Base-by-base conservation (phyloP, 1,140 invertebrate genomes). In the Saxidomus purpurata region DNA sequence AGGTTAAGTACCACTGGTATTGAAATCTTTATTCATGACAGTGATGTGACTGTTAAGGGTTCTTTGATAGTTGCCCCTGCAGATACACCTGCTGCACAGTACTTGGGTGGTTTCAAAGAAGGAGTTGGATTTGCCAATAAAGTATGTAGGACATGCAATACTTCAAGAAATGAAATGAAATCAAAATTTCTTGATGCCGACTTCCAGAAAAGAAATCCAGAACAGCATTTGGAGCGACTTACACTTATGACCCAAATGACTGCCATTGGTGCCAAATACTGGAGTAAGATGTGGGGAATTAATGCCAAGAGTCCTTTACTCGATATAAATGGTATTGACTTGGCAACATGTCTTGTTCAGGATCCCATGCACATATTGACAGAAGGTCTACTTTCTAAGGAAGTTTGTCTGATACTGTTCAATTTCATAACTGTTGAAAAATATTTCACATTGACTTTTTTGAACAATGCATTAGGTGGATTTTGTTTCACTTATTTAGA, bases 311-410 rank as follows among this genome's bases (percentile, higher is more conserved):
- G 83, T 55, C 8, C 28, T n/a, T 76, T 86, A 25, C 36, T 52
- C 8, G 25, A 34, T 55, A 71, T 86, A 19, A 25, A 0, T 31
- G 25, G 38, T 38, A 52, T 86, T 74, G 67, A 86, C n/a, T 55
- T 86, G 22, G 52, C 63, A 40, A 3, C 31, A 13, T 67, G 69
- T 76, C 69, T 71, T 22, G 83, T 52, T 28, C 63, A 86, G 19
- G 83, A 86, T 69, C 83, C 83, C 47, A 74, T 76, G 83, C 83
- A 86, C 36, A 67, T 86, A 34, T 71, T 85, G 25, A 19, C 36
- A n/a, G 82, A 85, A 43, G 82, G 82, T 74, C 38, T 85, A 9
- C 38, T 85, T n/a, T 38, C 38, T 9, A 38, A 71, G 38, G 61
- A 85, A 71, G 22, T 85, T 59, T 43, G 52, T n/a, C 61, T 71